Evolutionary conservation across 2,888 invertebrate genomes (phyloP).

Genomic region (Mesorhabditis spiculigera): DNA sequence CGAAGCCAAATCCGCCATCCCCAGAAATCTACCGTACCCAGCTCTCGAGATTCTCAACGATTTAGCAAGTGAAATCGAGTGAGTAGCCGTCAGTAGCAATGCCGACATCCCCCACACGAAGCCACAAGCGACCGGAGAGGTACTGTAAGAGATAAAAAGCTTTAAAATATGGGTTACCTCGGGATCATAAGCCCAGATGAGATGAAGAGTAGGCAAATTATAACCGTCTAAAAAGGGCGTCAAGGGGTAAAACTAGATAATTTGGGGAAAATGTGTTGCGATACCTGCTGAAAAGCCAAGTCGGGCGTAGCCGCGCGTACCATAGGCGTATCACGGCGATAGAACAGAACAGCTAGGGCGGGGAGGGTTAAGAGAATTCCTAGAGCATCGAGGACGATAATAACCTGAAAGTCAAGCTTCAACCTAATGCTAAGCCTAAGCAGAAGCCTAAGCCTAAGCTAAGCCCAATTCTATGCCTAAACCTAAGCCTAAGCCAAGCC

Average conservation of each 20-base stretch:
- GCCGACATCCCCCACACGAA: not conserved
- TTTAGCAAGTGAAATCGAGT: not conserved
- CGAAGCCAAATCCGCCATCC: not conserved
- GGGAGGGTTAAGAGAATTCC: slow-evolving; percentile 1
- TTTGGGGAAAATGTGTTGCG: not conserved
- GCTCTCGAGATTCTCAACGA: not conserved
- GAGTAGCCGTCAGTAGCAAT: not conserved
- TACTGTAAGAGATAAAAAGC: no score
- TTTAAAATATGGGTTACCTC: no score
- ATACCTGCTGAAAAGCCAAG: not conserved
- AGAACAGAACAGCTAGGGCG: not conserved
- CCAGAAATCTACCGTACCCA: not conserved
- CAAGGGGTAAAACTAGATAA: no score
- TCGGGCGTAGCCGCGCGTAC: not conserved
- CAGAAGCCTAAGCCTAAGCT: not conserved
- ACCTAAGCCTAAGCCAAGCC: no score
- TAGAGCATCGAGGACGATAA: not conserved
- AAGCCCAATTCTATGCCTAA: not conserved
- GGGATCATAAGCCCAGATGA: not conserved
- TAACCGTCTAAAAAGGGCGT: slow-evolving; percentile 2
- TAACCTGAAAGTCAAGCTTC: no score
- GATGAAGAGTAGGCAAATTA: not conserved
- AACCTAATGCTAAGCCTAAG: no score
- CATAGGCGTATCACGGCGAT: slow-evolving; percentile 1
- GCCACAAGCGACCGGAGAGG: not conserved